A percentile compares a stretch with the other conserved stretches of the same genome.
phyloP scores from a whole-genome alignment of 1,140 invertebrate species.

The Acromyrmex echinatior region DNA sequence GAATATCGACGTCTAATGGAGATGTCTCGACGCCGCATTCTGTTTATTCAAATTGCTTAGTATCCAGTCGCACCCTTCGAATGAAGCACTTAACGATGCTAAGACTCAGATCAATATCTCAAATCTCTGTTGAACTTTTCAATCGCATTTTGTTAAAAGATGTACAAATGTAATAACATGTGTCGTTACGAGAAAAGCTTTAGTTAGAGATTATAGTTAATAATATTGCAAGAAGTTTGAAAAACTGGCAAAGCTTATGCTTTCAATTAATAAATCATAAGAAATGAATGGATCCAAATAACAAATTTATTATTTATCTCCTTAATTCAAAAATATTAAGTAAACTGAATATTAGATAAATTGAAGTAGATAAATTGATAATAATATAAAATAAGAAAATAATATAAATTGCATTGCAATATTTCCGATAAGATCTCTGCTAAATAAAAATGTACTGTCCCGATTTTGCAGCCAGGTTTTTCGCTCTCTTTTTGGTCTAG shows the following conservation, averaged over 20 bases:
- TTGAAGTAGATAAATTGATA: not conserved
- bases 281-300: not conserved
- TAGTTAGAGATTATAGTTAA: not conserved
- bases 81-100: constrained; percentile 21
- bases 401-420: not conserved
- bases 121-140: constrained; percentile 31
- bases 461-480: constrained; percentile 11
- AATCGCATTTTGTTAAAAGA: constrained; percentile 23
- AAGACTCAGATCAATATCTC: constrained; percentile 38
- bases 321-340: not conserved
- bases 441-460: constrained; percentile 12
- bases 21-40: constrained; percentile 70
- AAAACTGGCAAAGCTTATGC: not conserved
- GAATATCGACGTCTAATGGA: constrained; percentile 80
- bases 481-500: not conserved
- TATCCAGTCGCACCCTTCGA: constrained; percentile 41
- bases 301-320: not conserved
- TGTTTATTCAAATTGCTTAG: constrained; percentile 80
- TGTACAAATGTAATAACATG: not conserved
- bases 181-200: not conserved
- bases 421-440: not conserved
- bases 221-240: not conserved
- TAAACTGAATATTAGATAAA: not conserved
- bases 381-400: constrained; percentile 11
- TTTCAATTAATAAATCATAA: constrained; percentile 6